A percentile compares a stretch with the other conserved stretches of the same genome.
Conservation (phyloP, 2,113 vertebrate species). For the Brienomyrus longianalis region DNA sequence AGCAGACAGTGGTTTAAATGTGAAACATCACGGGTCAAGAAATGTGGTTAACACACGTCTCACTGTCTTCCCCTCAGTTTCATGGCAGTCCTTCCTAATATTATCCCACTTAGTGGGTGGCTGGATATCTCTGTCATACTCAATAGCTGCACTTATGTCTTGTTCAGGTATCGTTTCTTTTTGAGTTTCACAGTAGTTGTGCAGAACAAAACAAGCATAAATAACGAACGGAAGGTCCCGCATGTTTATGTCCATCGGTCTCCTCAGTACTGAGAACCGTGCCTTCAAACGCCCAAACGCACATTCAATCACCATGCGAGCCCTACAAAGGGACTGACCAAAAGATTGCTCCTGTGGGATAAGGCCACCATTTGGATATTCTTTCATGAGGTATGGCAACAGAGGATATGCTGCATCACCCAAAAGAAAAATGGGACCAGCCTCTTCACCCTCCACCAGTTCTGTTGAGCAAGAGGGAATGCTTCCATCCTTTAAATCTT, state of each 20-base stretch:
- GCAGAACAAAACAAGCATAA: constrained; percentile 26
- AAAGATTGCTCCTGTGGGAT: constrained; percentile 17
- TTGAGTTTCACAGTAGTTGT: constrained; percentile 25
- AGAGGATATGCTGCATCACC: constrained; percentile 24
- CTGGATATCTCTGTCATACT: neutral
- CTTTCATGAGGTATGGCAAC: constrained; percentile 21
- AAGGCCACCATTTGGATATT: neutral
- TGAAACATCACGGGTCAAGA: neutral
- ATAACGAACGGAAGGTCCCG: constrained; percentile 22
- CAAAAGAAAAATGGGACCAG: constrained; percentile 16
- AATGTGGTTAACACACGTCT: neutral
- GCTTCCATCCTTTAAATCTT: constrained; percentile 8
- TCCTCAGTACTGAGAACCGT: constrained; percentile 24
- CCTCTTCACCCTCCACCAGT: constrained; percentile 9
- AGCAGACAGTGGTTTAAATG: neutral
- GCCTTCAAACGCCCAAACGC: constrained; percentile 23
- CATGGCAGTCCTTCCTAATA: neutral
- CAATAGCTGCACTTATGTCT: constrained; percentile 9
- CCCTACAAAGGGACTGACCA: constrained; percentile 10
- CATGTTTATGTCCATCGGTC: constrained; percentile 31
- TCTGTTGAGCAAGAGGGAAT: constrained; percentile 13
- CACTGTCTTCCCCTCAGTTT: neutral
- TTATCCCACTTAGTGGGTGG: neutral
- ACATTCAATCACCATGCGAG: constrained; percentile 16
- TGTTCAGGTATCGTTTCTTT: constrained; percentile 15